Evolutionary conservation across 2,113 vertebrate species (phyloP).

Genomic region (Urocolius indicus): DNA sequence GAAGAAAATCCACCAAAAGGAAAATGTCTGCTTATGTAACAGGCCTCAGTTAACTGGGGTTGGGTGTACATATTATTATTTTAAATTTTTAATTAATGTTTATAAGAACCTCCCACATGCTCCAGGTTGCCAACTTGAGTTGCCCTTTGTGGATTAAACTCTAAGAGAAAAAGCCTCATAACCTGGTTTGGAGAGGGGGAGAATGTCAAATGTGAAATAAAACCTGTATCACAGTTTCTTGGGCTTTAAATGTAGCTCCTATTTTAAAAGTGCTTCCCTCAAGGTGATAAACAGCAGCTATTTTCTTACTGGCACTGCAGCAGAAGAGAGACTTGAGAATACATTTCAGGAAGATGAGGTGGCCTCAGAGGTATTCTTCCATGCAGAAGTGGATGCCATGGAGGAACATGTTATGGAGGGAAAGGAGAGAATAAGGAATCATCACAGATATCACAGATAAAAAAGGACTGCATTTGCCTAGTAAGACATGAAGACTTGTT

Average conservation of each 20-base stretch:
- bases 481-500: background rate
- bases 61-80: background rate
- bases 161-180: background rate
- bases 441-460: background rate
- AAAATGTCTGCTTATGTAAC: background rate
- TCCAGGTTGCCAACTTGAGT: background rate
- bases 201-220: background rate
- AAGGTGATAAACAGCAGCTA: background rate
- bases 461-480: background rate
- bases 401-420: background rate
- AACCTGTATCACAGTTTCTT: background rate
- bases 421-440: background rate
- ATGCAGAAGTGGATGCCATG: background rate
- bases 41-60: background rate
- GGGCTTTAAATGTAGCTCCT: background rate
- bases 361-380: background rate
- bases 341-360: background rate
- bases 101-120: background rate
- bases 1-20: background rate
- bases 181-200: background rate
- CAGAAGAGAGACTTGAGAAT: background rate
- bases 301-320: background rate
- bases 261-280: background rate
- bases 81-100: slow-evolving; percentile 34
- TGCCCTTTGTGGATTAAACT: background rate